Evolutionary conservation across 1,140 invertebrate species (phyloP).

Genomic region (Teleogryllus occipitalis): DNA sequence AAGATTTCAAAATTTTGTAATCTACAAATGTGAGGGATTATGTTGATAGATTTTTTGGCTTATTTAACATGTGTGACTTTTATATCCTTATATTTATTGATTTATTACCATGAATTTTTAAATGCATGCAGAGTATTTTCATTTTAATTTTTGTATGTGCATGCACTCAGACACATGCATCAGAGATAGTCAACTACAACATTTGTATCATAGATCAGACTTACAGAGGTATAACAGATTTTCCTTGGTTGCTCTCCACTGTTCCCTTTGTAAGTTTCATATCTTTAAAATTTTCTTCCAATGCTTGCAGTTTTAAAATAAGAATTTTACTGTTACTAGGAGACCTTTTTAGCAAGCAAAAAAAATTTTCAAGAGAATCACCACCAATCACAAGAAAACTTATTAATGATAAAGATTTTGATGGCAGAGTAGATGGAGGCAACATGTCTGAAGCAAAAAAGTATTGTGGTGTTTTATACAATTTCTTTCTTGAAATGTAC

Average conservation of each 20-base stretch:
- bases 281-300: not conserved
- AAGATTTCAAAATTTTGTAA: too few species aligned
- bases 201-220: not conserved
- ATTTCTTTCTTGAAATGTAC: not conserved
- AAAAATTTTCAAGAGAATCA: not conserved
- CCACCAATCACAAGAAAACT: not conserved
- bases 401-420: not conserved
- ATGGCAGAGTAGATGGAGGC: not conserved
- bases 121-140: too few species aligned
- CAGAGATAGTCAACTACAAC: too few species aligned
- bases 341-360: not conserved
- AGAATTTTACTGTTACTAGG: not conserved
- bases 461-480: not conserved
- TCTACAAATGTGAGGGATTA: too few species aligned
- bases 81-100: too few species aligned
- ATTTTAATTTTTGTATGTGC: too few species aligned
- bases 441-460: not conserved
- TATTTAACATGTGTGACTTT: too few species aligned
- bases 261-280: not conserved
- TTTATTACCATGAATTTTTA: too few species aligned
- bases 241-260: not conserved
- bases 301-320: not conserved
- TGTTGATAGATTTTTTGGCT: too few species aligned
- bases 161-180: too few species aligned
- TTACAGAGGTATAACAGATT: not conserved